Evolutionary conservation across 2,797 vertebrate genomes (phyloP), one percentile per base, ranked within the genome.

Genomic region (Harpagifer antarcticus): DNA sequence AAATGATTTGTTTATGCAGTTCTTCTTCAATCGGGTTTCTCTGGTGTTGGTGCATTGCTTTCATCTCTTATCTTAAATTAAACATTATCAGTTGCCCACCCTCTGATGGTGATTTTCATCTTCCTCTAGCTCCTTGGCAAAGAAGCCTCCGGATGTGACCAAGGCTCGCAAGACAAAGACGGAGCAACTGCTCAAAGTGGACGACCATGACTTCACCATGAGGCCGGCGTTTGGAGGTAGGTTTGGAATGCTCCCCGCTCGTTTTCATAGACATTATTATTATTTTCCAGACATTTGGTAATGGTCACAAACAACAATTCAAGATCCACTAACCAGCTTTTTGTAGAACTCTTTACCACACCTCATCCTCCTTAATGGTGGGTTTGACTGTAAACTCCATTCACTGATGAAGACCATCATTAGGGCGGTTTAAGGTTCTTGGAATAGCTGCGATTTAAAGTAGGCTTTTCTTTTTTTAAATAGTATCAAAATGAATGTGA

Each of bases 151-250:
- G 0, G 98, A 99, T 31, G 44, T 96, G 86, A 99, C 98, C 80
- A 99, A 98, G 90, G 85, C 94, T 53, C 90, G 83, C 78, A 95
- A 86, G 81, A 91, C 93, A 84, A 98, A 96, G 92, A 96, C 95
- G 0, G 96, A 96, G 72, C 95, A 96, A 9, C 95, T 99, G 43
- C 95, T 99, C 72, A 93, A 95, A 86, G 97, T 99, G 0, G 96
- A 99, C 0, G 96, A 98, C 63, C 98, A 99, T 0, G 98, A 99
- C 89, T 99, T 99, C 92, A 96, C 96, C 84, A 98, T 99, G 98
- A 94, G 98, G 73, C 98, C 98, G 0, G 96, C 96, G 9, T 99
- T 99, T 69, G 98, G 96, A 95, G 98, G 98, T 98, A 89, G 84
- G 81, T 72, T 62, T 62, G 7, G 11, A 61, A 9, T 9, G 47